Conservation (phyloP, 2,888 invertebrate genomes). For the Melinopterus prodromus region DNA sequence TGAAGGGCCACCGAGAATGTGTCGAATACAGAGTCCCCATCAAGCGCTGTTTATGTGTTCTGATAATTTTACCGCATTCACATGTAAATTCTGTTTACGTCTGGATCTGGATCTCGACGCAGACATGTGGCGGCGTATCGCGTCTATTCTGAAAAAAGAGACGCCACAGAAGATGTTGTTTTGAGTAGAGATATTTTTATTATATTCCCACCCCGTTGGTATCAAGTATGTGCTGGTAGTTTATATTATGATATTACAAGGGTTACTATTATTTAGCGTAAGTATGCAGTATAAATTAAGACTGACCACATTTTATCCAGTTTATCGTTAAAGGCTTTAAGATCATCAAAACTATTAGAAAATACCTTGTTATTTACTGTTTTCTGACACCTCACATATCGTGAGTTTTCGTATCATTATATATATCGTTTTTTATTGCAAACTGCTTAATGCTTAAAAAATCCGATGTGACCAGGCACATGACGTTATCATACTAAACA, state of each 20-base stretch:
- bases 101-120: conserved; percentile 20
- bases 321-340: no score
- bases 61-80: conserved; percentile 30
- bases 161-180: neutral
- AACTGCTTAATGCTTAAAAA: no score
- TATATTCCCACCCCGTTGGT: neutral
- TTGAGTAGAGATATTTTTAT: neutral
- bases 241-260: neutral
- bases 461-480: no score
- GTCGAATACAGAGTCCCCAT: conserved; percentile 10
- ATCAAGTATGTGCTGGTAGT: neutral
- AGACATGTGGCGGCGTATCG: conserved; percentile 11
- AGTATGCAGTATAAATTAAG: no score
- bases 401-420: no score
- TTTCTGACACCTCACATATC: no score
- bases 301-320: no score
- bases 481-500: no score
- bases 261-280: neutral
- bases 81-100: conserved; percentile 34
- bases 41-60: conserved; percentile 27
- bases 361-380: no score
- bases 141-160: conserved; percentile 7
- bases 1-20: neutral
- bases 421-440: no score
- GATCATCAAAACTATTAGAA: no score